These are phyloP conservation scores for Pygmarrhopalites habei DNA, from an alignment of 1,140 invertebrate species.

Conservation along the genomic window DNA sequence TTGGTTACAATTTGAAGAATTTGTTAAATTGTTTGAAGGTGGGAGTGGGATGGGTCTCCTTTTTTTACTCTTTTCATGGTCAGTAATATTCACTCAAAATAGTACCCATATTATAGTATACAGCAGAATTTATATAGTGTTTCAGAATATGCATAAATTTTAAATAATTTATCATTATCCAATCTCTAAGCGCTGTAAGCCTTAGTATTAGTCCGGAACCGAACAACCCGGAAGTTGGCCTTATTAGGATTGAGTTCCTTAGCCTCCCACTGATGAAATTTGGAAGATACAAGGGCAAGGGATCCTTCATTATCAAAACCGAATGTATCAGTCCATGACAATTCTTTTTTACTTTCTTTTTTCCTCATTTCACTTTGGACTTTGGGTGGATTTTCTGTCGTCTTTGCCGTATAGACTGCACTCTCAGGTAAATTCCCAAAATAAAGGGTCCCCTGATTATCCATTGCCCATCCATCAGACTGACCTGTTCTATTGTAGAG, in stretches of 20 bases:
- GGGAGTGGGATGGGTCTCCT: too few species aligned
- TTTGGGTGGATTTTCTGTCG: conserved; percentile 35
- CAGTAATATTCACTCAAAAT: too few species aligned
- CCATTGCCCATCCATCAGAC: conserved; percentile 62
- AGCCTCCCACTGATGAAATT: conserved; percentile 46
- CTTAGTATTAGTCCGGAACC: conserved; percentile 6
- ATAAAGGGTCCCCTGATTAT: conserved; percentile 56
- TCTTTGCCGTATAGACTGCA: conserved; percentile 60
- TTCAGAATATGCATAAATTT: too few species aligned
- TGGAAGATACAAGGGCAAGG: conserved; percentile 58
- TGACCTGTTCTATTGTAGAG: too few species aligned
- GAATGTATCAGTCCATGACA: conserved; percentile 64
- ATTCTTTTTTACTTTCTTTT: conserved; percentile 52
- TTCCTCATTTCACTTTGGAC: conserved; percentile 45
- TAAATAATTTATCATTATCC: too few species aligned
- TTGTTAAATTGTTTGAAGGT: too few species aligned
- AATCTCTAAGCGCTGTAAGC: too few species aligned
- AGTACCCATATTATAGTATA: too few species aligned
- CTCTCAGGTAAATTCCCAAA: conserved; percentile 57
- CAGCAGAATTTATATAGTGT: too few species aligned
- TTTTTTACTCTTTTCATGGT: too few species aligned
- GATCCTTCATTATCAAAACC: conserved; percentile 57
- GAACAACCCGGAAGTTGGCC: background rate
- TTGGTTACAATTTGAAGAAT: too few species aligned
- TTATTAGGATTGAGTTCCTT: conserved; percentile 1